A percentile compares a stretch with the other conserved stretches of the same genome.
These are phyloP conservation scores for Philantomba maxwellii DNA, from an alignment of 2,113 vertebrate genomes.

Conservation along the genomic window DNA sequence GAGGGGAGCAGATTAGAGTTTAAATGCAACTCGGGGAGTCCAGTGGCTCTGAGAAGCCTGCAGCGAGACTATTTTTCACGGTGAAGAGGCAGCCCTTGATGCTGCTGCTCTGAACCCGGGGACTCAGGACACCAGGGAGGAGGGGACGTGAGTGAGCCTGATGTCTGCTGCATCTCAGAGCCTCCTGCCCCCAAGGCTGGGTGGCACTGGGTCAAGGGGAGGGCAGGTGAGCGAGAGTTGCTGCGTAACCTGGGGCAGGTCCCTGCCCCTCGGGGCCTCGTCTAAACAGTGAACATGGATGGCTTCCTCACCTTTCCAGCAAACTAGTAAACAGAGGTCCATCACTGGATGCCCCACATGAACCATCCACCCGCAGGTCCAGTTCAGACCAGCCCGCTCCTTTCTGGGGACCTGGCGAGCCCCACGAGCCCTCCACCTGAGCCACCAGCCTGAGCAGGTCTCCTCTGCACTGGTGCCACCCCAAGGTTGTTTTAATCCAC, in stretches of 20 bases:
- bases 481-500: not conserved
- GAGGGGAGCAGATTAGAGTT: not conserved
- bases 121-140: not conserved
- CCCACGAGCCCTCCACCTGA: not conserved
- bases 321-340: not conserved
- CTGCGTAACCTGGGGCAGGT: not conserved
- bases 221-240: not conserved
- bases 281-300: not conserved
- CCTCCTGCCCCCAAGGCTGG: not conserved
- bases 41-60: not conserved
- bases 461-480: not conserved
- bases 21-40: not conserved
- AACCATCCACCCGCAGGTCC: not conserved
- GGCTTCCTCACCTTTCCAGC: not conserved
- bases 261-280: not conserved
- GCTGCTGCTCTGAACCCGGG: not conserved
- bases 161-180: not conserved
- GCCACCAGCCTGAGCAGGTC: not conserved
- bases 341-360: fast-evolving
- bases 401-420: not conserved
- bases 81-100: conserved; percentile 19
- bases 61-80: not conserved
- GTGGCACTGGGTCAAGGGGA: not conserved
- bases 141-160: not conserved
- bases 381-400: not conserved